Evolutionary conservation across 2,113 vertebrate genomes (phyloP).

Genomic region (Tachysurus vachellii): DNA sequence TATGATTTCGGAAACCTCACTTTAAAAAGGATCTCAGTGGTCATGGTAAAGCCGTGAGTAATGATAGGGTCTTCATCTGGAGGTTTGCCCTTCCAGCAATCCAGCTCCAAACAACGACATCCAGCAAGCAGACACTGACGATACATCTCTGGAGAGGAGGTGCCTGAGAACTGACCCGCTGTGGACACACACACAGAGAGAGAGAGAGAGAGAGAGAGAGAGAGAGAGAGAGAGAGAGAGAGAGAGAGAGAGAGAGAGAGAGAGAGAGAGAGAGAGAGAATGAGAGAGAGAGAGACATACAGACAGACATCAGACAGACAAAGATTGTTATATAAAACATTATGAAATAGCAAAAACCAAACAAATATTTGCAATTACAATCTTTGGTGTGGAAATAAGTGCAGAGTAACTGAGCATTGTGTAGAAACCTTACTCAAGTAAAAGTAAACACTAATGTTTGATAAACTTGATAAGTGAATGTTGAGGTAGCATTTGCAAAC

Average conservation of each 20-base stretch:
- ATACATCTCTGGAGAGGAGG: conserved; percentile 96
- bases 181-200: conserved; percentile 29
- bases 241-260: background rate
- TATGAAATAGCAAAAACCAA: background rate
- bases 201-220: background rate
- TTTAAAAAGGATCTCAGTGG: conserved; percentile 96
- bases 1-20: conserved; percentile 60
- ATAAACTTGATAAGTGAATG: background rate
- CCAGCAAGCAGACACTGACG: conserved; percentile 90
- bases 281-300: background rate
- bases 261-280: no score
- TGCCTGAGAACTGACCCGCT: conserved; percentile 95
- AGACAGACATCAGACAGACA: conserved; percentile 1
- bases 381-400: background rate
- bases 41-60: conserved; percentile 98
- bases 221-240: background rate
- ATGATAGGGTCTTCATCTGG: conserved; percentile 96
- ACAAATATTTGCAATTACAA: background rate
- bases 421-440: background rate
- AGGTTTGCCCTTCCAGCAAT: conserved; percentile 97
- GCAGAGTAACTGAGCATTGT: background rate
- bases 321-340: background rate
- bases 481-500: background rate
- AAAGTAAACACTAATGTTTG: background rate
- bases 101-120: conserved; percentile 95